Base-by-base conservation (phyloP, 2,888 invertebrate species). In the Oegoconia quadripuncta region DNA sequence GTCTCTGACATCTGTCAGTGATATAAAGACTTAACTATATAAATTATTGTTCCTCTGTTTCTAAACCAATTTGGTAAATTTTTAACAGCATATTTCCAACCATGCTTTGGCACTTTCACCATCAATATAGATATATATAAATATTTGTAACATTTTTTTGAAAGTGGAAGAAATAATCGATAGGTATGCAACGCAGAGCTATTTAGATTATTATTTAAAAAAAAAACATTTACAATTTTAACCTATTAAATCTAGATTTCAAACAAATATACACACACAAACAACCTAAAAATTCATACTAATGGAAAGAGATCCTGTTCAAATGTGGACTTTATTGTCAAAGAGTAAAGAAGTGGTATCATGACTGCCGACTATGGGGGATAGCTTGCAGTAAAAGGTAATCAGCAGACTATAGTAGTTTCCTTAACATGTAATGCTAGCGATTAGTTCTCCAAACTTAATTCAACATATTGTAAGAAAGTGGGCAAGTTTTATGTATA, bases 191-290 rank as follows among this genome's bases (percentile, higher is more conserved):
- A 57, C 48, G 50, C 52, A 41, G 50, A 34, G 31, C 47, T 16
- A 52, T 45, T 55, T 48, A 59, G 34, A 50, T 48, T 50, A 56
- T 62, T 55, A 55, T 49, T 56, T 51, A 58, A 48, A 52, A 63
- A n/a, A 62, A 64, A 64, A 66, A 71, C 68, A 77, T 80, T 80
- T 78, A 81, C 79, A 81, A 74, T 79, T 80, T 79, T 77, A 80
- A 72, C 72, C 80, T 83, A 84, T 69, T 81, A 74, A 50, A 58
- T 61, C 74, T 80, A 79, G 42, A 46, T 54, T 50, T 59, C 67
- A 77, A 84, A 82, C 82, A 76, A 80, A 82, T 82, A 80, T 84
- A 83, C 83, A 83, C 77, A 76, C 76, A 78, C 74, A 73, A 76
- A 73, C 67, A 63, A 74, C 58, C 53, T 55, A 56, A 44, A 46